Base-by-base conservation (phyloP, 2,888 invertebrate species). In the Notodonta dromedarius region DNA sequence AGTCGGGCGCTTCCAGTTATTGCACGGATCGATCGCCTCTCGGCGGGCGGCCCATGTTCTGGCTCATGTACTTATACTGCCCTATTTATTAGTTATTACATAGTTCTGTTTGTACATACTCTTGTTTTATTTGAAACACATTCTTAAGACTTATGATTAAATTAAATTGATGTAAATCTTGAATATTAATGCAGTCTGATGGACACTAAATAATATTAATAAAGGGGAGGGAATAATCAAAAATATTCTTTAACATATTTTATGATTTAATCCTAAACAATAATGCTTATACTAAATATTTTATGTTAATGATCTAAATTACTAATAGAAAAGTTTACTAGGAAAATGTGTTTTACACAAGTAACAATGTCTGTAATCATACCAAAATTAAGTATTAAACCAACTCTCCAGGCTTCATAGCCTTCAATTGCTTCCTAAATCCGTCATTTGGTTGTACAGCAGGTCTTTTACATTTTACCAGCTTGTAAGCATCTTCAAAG, bases 401-500 rank as follows among this genome's bases (percentile, higher is more conserved):
- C 6, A 86, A 8, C 58, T 77, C 35, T 5, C 85, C 84, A 13
- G 84, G 80, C 32, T 59, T 68, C 76, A 89, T 71, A 50, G 5
- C 32, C 76, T 93, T 91, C 62, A 98, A 89, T 85, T 98, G 97
- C 64, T 89, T 94, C 61, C 94, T 89, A 90, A 98, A 98, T 4
- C 98, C 98, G 62, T 90, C 94, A 90, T 98, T 98, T 1, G 98
- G 98, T 82, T 95, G 95, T 65, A 97, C 94, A 67, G 95, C 95
- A 48, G 95, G 94, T 67, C 98, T 94, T 74, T 94, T 95, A 0
- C 78, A 83, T 85, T 97, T 97, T 0, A 98, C 95, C 77, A 94
- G 85, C 55, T 92, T 82, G 70, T 94, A 96, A 0, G 98, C 97
- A 13, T 95, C 92, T 6, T 94, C 87, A 84, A 94, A 98, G 35